phyloP scores from a whole-genome alignment of 2,113 vertebrate species.

The Heterotis niloticus region DNA sequence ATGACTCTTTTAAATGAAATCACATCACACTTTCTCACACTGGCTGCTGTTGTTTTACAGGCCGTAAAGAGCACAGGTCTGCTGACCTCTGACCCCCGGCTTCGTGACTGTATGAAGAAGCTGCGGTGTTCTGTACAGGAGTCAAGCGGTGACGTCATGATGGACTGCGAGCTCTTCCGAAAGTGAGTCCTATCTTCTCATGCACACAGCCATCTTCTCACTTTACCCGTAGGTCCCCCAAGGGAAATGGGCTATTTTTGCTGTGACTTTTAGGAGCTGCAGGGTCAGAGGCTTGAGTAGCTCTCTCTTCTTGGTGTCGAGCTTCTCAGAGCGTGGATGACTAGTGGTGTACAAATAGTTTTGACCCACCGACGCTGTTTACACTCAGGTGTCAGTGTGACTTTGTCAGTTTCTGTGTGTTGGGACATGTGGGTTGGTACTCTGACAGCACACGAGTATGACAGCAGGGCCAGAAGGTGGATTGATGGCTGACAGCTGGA shows the following conservation, averaged over 20 bases:
- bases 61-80: slow-evolving; percentile 73
- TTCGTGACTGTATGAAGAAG: slow-evolving; percentile 71
- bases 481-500: slow-evolving; percentile 25
- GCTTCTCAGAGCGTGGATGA: background rate
- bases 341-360: no score
- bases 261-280: slow-evolving; percentile 41
- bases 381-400: no score
- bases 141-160: slow-evolving; percentile 65
- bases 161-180: slow-evolving; percentile 75
- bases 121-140: slow-evolving; percentile 60
- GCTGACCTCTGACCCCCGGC: slow-evolving; percentile 73
- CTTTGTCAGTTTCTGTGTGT: background rate
- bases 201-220: slow-evolving; percentile 26
- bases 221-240: slow-evolving; percentile 19
- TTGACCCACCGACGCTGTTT: background rate
- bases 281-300: slow-evolving; percentile 26
- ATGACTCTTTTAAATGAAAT: no score
- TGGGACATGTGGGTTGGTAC: background rate
- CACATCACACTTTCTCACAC: background rate
- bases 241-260: slow-evolving; percentile 48
- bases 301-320: no score
- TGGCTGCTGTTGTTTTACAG: slow-evolving; percentile 43
- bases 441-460: background rate
- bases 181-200: slow-evolving; percentile 56
- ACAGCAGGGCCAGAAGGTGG: slow-evolving; percentile 3